These are phyloP conservation scores for Caretta caretta DNA, from an alignment of 2,113 vertebrate genomes.

Conservation along the genomic window DNA sequence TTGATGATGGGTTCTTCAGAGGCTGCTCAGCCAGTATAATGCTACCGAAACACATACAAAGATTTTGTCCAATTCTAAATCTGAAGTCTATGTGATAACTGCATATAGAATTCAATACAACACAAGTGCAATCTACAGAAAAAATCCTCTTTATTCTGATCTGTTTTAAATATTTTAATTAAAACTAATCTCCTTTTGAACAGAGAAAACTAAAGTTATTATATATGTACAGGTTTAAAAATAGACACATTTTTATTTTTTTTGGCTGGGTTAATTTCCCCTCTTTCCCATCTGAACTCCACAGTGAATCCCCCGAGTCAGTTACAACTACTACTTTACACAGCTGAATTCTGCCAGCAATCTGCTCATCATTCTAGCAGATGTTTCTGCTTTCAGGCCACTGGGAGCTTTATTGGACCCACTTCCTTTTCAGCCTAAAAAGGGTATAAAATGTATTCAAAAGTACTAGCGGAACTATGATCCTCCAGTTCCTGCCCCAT, in stretches of 20 bases:
- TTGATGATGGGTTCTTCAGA: conserved; percentile 2
- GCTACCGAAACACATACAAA: background rate
- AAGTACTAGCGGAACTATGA: conserved; percentile 9
- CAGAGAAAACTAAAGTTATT: conserved; percentile 1
- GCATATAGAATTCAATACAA: background rate
- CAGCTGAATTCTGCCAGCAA: conserved; percentile 78
- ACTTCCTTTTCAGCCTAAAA: conserved; percentile 63
- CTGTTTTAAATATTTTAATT: conserved; percentile 44
- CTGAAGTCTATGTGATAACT: conserved; percentile 2
- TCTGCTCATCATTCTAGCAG: conserved; percentile 73
- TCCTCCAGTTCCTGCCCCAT: background rate
- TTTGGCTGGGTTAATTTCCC: conserved; percentile 40
- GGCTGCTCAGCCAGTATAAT: background rate
- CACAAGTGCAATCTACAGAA: background rate
- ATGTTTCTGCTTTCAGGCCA: conserved; percentile 77
- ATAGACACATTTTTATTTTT: conserved; percentile 18
- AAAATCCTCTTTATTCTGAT: background rate
- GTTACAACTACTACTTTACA: conserved; percentile 73
- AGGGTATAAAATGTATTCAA: conserved; percentile 64
- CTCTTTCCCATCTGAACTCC: conserved; percentile 64
- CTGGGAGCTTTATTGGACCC: conserved; percentile 63
- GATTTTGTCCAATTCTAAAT: background rate
- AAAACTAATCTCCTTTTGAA: conserved; percentile 40
- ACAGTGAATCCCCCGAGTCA: conserved; percentile 68
- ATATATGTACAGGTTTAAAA: conserved; percentile 34